Base-by-base conservation (phyloP, 1,140 invertebrate genomes). In the Agrypnia vestita region DNA sequence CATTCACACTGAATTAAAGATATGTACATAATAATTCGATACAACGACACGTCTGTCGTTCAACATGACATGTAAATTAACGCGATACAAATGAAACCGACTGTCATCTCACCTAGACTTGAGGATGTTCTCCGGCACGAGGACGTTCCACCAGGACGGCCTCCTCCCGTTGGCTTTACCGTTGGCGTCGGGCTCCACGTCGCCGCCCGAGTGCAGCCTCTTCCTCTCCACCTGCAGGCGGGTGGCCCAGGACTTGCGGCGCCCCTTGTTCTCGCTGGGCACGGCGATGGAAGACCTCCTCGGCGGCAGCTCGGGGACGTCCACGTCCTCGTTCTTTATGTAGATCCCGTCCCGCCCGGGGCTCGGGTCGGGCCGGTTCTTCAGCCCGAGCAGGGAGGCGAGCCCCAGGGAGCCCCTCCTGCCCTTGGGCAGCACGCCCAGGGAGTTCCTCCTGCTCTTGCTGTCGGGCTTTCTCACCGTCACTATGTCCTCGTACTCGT, bases 131-230 rank as follows among this genome's bases (percentile, higher is more conserved):
- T 95, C 94, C 73, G 93, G 93, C 8, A 94, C 93, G 84, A 96
- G 95, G 43, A 95, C 94, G 85, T 95, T 95, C 95, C 95, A 96
- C 95, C 95, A 96, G 12, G 95, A 96, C 10, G 93, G 92, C 77
- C 95, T 90, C 85, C 95, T 93, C 15, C 94, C 90, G 3, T 91
- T 86, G 84, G 91, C 90, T 13, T 85, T 84, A 3, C 49, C 49
- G 82, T 90, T 90, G 25, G 88, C 89, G 43, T 88, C 87, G 53
- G 59, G 13, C n/a, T 64, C 53, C 47, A 80, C 62, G 72, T 87
- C 87, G 35, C 86, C 87, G 4, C 88, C 88, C 3, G 89, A 90
- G 81, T 89, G 88, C 64, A 88, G 86, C 59, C 89, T 84, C 84
- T 88, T 88, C 80, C 89, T 88, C 84, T 88, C 87, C 56, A 89